phyloP scores from a whole-genome alignment of 2,888 invertebrate species.

The Euphydryas editha region DNA sequence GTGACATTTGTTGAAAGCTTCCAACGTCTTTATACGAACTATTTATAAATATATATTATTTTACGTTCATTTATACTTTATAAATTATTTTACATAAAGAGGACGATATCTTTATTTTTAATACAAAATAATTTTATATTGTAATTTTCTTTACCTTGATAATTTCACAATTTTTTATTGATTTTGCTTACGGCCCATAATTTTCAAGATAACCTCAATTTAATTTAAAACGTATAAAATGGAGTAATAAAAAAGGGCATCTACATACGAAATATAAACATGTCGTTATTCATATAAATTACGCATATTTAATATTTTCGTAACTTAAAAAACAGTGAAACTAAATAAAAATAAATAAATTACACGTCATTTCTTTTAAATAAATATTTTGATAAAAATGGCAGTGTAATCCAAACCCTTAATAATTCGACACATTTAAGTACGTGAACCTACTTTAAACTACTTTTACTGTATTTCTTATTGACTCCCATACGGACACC shows the following conservation, averaged over 20 bases:
- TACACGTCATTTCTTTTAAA: slow-evolving; percentile 6
- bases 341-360: slow-evolving; percentile 23
- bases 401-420: slow-evolving; percentile 10
- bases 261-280: background rate
- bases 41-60: slow-evolving; percentile 1
- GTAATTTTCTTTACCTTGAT: background rate
- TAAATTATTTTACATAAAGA: no score
- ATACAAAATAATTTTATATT: background rate
- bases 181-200: background rate
- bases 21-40: slow-evolving; percentile 32
- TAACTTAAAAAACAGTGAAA: slow-evolving; percentile 1
- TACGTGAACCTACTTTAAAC: slow-evolving; percentile 43
- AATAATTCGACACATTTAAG: slow-evolving; percentile 42
- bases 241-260: background rate
- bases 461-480: slow-evolving; percentile 53
- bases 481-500: slow-evolving; percentile 52
- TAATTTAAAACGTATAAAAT: background rate
- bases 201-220: slow-evolving; percentile 11
- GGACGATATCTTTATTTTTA: no score
- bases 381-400: slow-evolving; percentile 17
- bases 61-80: no score
- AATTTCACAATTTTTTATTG: background rate
- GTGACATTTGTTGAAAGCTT: slow-evolving; percentile 38
- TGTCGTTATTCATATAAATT: background rate
- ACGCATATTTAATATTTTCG: background rate